Evolutionary conservation across 1,140 invertebrate species (phyloP).

Genomic region (Drosophila albomicans): DNA sequence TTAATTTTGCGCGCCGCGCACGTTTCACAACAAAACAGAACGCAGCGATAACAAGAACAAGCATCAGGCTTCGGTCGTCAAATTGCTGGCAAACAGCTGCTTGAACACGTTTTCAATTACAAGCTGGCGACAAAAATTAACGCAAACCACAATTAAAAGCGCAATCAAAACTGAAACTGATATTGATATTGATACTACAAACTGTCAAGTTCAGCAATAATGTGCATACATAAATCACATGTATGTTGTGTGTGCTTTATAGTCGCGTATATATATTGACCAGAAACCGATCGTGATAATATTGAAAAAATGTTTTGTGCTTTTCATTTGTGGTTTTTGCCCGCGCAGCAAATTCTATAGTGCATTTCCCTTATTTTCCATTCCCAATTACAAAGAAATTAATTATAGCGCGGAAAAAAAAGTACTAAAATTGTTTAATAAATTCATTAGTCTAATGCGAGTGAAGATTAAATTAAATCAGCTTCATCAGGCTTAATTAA

Average conservation of each 20-base stretch:
- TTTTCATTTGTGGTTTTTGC: slow-evolving; percentile 15
- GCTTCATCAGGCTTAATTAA: slow-evolving; percentile 80
- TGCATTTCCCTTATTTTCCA: not conserved
- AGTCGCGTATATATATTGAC: slow-evolving; percentile 3
- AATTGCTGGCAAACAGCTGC: slow-evolving; percentile 70
- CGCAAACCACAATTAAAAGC: slow-evolving; percentile 30
- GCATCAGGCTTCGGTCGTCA: slow-evolving; percentile 28
- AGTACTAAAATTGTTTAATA: slow-evolving; percentile 52
- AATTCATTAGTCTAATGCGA: slow-evolving; percentile 77
- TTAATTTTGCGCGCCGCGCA: no score
- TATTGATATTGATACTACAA: slow-evolving; percentile 11
- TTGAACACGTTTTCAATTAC: slow-evolving; percentile 59
- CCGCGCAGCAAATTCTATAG: slow-evolving; percentile 1
- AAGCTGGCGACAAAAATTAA: slow-evolving; percentile 8
- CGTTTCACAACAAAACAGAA: no score
- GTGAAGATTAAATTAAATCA: slow-evolving; percentile 82
- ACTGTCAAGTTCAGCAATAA: slow-evolving; percentile 34
- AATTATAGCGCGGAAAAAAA: not conserved
- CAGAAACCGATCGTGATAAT: slow-evolving; percentile 6
- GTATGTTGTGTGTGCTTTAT: not conserved
- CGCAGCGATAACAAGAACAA: slow-evolving; percentile 25
- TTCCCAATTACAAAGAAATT: slow-evolving; percentile 7
- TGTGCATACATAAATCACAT: slow-evolving; percentile 2
- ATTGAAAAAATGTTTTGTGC: slow-evolving; percentile 7
- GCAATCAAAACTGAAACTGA: slow-evolving; percentile 18